These are phyloP conservation scores for Thalpophila matura DNA, from an alignment of 2,888 invertebrate genomes.

Conservation along the genomic window DNA sequence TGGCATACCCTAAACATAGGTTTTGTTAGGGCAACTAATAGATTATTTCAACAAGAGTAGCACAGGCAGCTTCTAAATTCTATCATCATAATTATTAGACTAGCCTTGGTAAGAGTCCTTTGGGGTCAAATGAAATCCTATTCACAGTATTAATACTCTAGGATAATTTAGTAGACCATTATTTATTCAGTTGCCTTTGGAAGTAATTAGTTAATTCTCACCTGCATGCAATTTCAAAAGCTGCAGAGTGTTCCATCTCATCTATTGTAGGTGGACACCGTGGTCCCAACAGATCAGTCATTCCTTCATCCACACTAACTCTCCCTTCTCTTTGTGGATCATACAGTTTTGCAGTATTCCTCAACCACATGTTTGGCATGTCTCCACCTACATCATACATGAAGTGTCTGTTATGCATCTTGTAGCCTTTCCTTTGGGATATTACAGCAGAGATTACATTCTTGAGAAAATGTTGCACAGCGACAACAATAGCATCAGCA, in stretches of 20 bases:
- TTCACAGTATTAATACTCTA: too few species aligned
- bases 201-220: conserved; percentile 45
- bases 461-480: conserved; percentile 95
- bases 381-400: conserved; percentile 95
- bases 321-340: conserved; percentile 92
- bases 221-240: conserved; percentile 94
- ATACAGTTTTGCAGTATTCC: conserved; percentile 93
- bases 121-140: too few species aligned
- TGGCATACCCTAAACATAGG: too few species aligned
- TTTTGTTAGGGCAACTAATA: too few species aligned
- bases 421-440: conserved; percentile 95
- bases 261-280: conserved; percentile 93
- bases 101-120: too few species aligned
- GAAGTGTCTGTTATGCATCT: conserved; percentile 93
- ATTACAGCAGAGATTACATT: conserved; percentile 95
- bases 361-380: conserved; percentile 95
- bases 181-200: too few species aligned
- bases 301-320: conserved; percentile 90
- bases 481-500: conserved; percentile 95
- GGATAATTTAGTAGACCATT: too few species aligned
- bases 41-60: too few species aligned
- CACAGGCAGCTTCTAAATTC: too few species aligned
- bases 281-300: conserved; percentile 92
- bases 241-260: conserved; percentile 94
- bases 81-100: too few species aligned